phyloP scores from a whole-genome alignment of 1,140 invertebrate genomes.

The Drosophila subpulchrella region DNA sequence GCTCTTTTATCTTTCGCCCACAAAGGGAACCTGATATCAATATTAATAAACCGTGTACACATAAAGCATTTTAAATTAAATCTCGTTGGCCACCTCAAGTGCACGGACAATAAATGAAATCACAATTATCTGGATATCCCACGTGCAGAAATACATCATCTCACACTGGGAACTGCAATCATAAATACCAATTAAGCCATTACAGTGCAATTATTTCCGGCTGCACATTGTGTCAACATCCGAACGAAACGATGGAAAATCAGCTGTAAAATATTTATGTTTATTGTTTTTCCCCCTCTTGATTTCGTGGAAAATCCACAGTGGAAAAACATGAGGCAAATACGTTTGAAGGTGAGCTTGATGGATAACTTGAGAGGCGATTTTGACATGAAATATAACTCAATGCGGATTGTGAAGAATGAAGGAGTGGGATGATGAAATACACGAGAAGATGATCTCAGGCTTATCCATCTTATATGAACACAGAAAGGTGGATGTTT shows the following conservation, averaged over 20 bases:
- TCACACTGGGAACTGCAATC: conserved; percentile 28
- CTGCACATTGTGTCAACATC: conserved; percentile 41
- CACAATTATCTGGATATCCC: conserved; percentile 38
- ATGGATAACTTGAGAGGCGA: conserved; percentile 58
- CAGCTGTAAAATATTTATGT: conserved; percentile 42
- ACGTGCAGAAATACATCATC: conserved; percentile 38
- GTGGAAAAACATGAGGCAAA: neutral
- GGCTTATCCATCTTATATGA: conserved; percentile 8
- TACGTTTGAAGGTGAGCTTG: conserved; percentile 42
- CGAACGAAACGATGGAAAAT: conserved; percentile 35
- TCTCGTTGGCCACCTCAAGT: conserved; percentile 8
- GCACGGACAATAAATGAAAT: conserved; percentile 37
- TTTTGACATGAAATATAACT: conserved; percentile 56
- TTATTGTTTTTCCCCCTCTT: conserved; percentile 44
- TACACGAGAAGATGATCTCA: conserved; percentile 5
- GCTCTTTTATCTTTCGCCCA: neutral
- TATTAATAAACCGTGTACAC: conserved; percentile 6
- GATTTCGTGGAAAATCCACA: conserved; percentile 38
- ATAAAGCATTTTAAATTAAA: conserved; percentile 23
- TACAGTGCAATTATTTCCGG: conserved; percentile 68
- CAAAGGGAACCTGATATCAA: neutral
- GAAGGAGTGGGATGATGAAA: conserved; percentile 11
- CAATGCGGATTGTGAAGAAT: conserved; percentile 23
- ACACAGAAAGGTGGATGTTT: neutral
- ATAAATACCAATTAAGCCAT: conserved; percentile 80